Base-by-base conservation (phyloP, 2,113 vertebrate species). In the Grammomys dolichurus region DNA sequence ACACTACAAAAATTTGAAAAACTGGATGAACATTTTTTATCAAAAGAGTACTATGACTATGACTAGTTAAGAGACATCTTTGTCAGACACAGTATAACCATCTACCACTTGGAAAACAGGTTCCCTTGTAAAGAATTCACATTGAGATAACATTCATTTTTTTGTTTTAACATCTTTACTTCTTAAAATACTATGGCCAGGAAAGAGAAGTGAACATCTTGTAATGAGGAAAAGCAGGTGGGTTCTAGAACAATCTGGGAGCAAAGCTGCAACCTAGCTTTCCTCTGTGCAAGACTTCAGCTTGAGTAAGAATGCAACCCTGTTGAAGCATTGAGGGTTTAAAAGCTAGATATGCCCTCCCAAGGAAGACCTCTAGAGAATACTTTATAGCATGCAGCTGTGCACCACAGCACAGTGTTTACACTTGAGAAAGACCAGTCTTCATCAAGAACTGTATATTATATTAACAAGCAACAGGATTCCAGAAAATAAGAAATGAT, bases 401-500 rank as follows among this genome's bases (percentile, higher is more conserved):
- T 54, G 70, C 95, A 48, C 73, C 36, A 58, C 93, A 88, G 84
- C 16, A 76, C 82, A 93, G 70, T 56, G 56, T 65, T 69, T 76
- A 24, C 60, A 86, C 81, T 92, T 93, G 70, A 67, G 58, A 93
- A 40, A 95, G 63, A 46, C 89, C 92, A 94, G 31, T 81, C 16
- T 73, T 95, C 67, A 93, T 51, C 65, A 92, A 95, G 40, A 56
- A 81, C 31, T 90, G 65, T 36, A 95, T 95, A 76, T 77, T 91
- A 93, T 86, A 65, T 85, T 87, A 96, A 92, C 65, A 33, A 90
- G 51, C 85, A 93, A 77, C 33, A 92, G 92, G n/a, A 48, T 88
- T 97, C 60, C 92, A 93, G 82, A 91, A 96, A 90, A 85, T 85
- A 65, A 96, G 76, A 95, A 67, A 93, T 4, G 31, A 94, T 95